Base-by-base conservation (phyloP, 2,888 invertebrate species). In the Hydrotaea diabolus region DNA sequence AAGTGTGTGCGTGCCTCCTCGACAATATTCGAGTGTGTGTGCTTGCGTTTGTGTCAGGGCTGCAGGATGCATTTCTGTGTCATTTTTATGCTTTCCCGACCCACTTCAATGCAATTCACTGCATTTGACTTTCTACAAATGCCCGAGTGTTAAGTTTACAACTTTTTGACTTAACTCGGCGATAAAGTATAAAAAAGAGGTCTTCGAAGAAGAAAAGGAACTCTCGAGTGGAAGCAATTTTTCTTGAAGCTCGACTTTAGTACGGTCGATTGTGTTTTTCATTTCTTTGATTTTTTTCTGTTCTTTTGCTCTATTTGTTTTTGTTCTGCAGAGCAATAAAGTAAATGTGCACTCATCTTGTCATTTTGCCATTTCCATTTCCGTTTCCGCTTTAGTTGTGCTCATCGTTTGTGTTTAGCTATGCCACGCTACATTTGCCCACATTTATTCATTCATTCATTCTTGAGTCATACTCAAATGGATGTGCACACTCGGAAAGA, bases 281-380 rank as follows among this genome's bases (percentile, higher is more conserved):
- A 8, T 64, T 64, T 31, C 7, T 17, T 59, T 36, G 31, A 8
- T 75, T 62, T 21, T 57, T 39, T 49, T 73, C 2, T 43, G 21
- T 23, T 0, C 11, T 59, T 69, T 39, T 49, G 31, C 71, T 39
- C 23, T 36, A 73, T 26, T 74, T 49, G 9, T 13, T 17, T 19
- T 64, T 21, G 9, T 69, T 62, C 62, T 17, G 19, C 80, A 57
- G 55, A 69, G 85, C 78, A 59, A 79, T 85, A 81, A 80, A 83
- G 21, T 83, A 80, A 81, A 85, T 85, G 78, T 80, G 77, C 83
- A 78, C 80, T 80, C 85, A 83, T 83, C 77, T 79, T 85, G 83
- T 74, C 85, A 81, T 82, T 82, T 76, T 82, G 74, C 71, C 82
- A 85, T 82, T 66, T 43, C 85, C 82, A 85, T 82, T 66, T 66